These are phyloP conservation scores for Jacana jacana DNA, from an alignment of 2,113 vertebrate species.

Conservation along the genomic window DNA sequence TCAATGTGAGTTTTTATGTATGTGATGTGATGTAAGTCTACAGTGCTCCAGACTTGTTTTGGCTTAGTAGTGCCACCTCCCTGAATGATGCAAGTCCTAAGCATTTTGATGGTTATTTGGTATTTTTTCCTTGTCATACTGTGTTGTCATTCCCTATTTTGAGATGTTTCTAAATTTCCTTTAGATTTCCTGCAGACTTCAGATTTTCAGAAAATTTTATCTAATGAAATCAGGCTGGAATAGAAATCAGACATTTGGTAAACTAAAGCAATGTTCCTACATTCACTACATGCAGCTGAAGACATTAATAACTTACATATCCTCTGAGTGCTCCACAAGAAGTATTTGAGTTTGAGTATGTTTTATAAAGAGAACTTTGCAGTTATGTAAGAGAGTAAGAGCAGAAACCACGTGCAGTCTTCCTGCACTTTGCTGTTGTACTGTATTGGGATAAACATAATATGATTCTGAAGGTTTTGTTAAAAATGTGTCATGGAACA, in stretches of 20 bases:
- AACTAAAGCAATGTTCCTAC: not conserved
- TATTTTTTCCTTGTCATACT: not conserved
- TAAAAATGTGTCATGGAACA: not conserved
- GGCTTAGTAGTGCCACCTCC: not conserved
- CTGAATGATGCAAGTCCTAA: not conserved
- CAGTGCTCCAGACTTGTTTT: not conserved
- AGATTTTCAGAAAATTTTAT: not conserved
- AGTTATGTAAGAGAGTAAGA: not conserved
- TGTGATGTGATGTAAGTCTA: not conserved
- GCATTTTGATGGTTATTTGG: not conserved
- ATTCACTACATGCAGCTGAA: not conserved
- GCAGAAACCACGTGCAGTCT: not conserved
- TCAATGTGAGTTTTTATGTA: not conserved
- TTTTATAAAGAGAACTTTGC: not conserved
- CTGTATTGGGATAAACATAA: not conserved
- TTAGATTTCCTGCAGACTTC: not conserved
- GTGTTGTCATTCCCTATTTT: not conserved
- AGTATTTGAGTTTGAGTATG: not conserved
- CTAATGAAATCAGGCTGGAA: not conserved
- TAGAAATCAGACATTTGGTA: not conserved
- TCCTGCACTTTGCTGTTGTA: not conserved
- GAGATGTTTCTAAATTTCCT: not conserved
- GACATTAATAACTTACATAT: accelerated
- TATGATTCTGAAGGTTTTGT: not conserved
- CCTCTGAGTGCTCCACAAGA: not conserved